Conservation (phyloP, 2,888 invertebrate species). For the Sphecodes monilicornis region DNA sequence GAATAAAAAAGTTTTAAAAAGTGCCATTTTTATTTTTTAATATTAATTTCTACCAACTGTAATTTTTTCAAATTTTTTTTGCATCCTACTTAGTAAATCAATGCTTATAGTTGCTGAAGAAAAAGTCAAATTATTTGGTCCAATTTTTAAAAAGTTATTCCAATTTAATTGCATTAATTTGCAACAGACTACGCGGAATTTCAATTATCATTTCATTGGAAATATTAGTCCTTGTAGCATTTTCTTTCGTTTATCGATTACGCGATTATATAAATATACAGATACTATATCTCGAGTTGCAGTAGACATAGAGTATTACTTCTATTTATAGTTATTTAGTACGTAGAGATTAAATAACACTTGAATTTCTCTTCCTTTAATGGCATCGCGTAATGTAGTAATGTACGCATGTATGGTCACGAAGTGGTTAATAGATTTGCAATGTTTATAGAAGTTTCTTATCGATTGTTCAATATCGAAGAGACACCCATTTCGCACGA, state of each 20-base stretch:
- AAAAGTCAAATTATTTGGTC: too few relatives aligned
- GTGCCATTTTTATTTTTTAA: too few relatives aligned
- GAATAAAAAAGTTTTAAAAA: too few relatives aligned
- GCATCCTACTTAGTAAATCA: not conserved
- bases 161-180: not conserved
- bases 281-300: not conserved
- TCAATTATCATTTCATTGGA: not conserved
- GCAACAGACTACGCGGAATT: not conserved
- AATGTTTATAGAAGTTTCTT: too few relatives aligned
- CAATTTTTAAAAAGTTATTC: not conserved
- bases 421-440: too few relatives aligned
- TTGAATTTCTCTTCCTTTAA: not conserved
- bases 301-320: not conserved
- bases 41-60: too few relatives aligned
- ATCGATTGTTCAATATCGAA: too few relatives aligned
- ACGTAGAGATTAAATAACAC: not conserved
- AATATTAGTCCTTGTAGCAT: not conserved
- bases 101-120: too few relatives aligned
- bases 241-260: not conserved
- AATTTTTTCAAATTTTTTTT: too few relatives aligned
- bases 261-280: not conserved
- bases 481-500: too few relatives aligned
- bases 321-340: not conserved
- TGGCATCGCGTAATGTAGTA: not conserved
- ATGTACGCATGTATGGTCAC: too few relatives aligned